These are phyloP conservation scores for Caenorhabditis doughertyi DNA, from an alignment of 2,888 invertebrate species.

Conservation along the genomic window DNA sequence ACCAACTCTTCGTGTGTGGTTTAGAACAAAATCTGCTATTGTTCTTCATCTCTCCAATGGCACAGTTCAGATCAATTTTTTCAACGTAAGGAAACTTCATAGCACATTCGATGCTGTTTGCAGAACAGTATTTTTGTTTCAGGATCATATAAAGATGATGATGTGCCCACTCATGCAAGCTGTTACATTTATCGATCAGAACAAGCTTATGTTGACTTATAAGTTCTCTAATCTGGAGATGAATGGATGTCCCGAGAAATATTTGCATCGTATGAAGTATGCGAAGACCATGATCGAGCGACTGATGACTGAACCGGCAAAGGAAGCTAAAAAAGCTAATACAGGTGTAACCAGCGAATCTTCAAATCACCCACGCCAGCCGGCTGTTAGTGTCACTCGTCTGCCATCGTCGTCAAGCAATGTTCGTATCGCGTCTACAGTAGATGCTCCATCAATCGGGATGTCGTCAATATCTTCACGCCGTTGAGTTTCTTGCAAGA, in stretches of 20 bases:
- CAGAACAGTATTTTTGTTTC: no score
- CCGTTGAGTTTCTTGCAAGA: conserved; percentile 21
- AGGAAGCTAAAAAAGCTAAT: background rate
- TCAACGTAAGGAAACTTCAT: conserved; percentile 71
- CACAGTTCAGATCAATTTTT: conserved; percentile 84
- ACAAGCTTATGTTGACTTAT: conserved; percentile 94
- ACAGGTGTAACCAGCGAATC: conserved; percentile 1
- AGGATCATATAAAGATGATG: conserved; percentile 97
- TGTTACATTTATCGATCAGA: conserved; percentile 95
- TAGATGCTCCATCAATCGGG: background rate
- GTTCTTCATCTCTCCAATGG: conserved; percentile 98
- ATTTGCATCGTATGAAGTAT: conserved; percentile 27
- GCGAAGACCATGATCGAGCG: conserved; percentile 46
- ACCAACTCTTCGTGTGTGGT: conserved; percentile 97
- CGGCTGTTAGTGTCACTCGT: background rate
- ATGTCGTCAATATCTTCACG: conserved; percentile 1
- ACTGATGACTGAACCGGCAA: conserved; percentile 22
- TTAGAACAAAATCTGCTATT: conserved; percentile 94
- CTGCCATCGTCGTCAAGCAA: conserved; percentile 44
- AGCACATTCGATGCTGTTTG: background rate
- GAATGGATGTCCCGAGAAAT: conserved; percentile 73
- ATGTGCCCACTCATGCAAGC: conserved; percentile 98
- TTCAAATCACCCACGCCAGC: conserved; percentile 5
- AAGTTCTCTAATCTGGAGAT: conserved; percentile 80
- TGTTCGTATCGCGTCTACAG: conserved; percentile 17